Base-by-base conservation (phyloP, 2,888 invertebrate genomes). In the Synergus itoensis region DNA sequence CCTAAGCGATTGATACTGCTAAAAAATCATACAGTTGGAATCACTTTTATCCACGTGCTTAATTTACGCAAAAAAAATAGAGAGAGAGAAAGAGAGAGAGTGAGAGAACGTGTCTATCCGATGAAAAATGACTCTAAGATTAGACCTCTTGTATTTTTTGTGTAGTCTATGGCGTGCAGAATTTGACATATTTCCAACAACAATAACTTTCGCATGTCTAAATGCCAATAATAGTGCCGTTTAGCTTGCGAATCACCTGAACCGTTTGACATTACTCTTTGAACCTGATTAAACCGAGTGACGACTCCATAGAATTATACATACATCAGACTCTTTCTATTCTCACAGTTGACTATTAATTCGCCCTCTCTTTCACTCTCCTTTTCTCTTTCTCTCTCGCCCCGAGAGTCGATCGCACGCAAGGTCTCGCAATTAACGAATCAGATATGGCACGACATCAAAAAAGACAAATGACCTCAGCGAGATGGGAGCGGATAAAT, bases 371-470 rank as follows among this genome's bases (percentile, higher is more conserved):
- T 53, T 40, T 78, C 78, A 76, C 48, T 69, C 60, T 78, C 77
- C 65, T 28, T 77, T 73, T 73, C 64, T 69, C 81, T 65, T 80
- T 69, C 65, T 77, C 67, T 67, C 76, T 67, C 78, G 76, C 77
- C 75, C 14, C 40, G 83, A 82, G 87, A 87, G 84, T 83, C 86
- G 82, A 87, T 87, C 85, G 82, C 86, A 85, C 86, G 86, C 88
- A 82, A 84, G 85, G 83, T 82, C 83, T 84, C 85, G 88, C 88
- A 88, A 88, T 88, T 88, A 88, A 87, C 88, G 85, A 87, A 88
- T 88, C 87, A 86, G 87, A 88, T 88, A 88, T 83, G 85, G 81
- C 83, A 86, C 87, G 86, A 88, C 88, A 88, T 88, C 85, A 86
- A 86, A 88, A 69, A 88, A 88, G 88, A 88, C 88, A 88, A 88